These are phyloP conservation scores for Ypsolopha scabrella DNA, from an alignment of 2,888 invertebrate genomes.

Conservation along the genomic window DNA sequence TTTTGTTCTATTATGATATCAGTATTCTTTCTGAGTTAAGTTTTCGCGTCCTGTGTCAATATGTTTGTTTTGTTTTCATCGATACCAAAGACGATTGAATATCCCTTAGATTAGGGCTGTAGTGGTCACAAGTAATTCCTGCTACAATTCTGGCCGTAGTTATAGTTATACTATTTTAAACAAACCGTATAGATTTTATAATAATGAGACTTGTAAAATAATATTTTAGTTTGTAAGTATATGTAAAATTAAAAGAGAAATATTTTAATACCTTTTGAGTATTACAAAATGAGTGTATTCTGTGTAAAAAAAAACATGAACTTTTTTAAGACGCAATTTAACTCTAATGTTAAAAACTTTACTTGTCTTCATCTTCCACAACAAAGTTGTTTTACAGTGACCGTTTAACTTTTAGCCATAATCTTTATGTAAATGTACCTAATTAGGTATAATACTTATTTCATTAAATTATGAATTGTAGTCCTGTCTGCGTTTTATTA, in stretches of 20 bases:
- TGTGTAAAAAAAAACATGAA: not conserved
- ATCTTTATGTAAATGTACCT: slow-evolving; percentile 47
- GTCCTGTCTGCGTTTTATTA: slow-evolving; percentile 18
- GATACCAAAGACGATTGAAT: slow-evolving; percentile 69
- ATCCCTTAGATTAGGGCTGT: slow-evolving; percentile 52
- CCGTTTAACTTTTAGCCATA: slow-evolving; percentile 43
- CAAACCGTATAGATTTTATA: slow-evolving; percentile 22
- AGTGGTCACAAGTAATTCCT: slow-evolving; percentile 23
- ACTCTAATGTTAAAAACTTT: not conserved
- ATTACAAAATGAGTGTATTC: slow-evolving; percentile 23
- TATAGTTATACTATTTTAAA: slow-evolving; percentile 1
- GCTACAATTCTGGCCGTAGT: slow-evolving; percentile 37
- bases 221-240: slow-evolving; percentile 35
- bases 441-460: slow-evolving; percentile 52
- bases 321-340: no score
- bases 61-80: slow-evolving; percentile 45
- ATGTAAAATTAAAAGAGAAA: slow-evolving; percentile 40
- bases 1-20: slow-evolving; percentile 23
- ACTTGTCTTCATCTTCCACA: slow-evolving; percentile 1
- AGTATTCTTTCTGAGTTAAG: slow-evolving; percentile 47
- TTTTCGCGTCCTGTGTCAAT: slow-evolving; percentile 36
- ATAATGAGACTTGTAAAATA: slow-evolving; percentile 59
- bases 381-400: slow-evolving; percentile 14
- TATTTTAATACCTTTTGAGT: slow-evolving; percentile 62
- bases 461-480: slow-evolving; percentile 56